These are phyloP conservation scores for Sitta carolinensis DNA, from an alignment of 2,797 vertebrate genomes.

Conservation along the genomic window DNA sequence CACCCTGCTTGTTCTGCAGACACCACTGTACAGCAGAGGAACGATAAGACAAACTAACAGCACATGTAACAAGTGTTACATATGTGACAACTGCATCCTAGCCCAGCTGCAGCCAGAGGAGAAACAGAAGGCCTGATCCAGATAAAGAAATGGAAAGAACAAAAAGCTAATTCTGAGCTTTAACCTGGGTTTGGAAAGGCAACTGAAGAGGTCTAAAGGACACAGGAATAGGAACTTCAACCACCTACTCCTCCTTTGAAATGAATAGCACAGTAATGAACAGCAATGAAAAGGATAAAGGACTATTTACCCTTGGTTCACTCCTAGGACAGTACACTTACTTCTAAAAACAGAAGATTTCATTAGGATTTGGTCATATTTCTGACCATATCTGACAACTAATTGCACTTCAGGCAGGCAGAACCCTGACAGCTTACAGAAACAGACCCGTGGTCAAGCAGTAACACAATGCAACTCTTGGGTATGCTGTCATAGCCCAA, in stretches of 20 bases:
- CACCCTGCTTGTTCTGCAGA: accelerated
- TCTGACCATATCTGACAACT: neutral
- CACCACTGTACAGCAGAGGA: neutral
- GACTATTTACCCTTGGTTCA: neutral
- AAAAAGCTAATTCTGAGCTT: neutral
- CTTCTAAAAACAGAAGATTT: neutral
- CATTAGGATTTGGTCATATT: neutral
- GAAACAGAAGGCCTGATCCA: neutral
- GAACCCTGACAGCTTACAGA: accelerated
- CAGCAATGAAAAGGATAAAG: neutral
- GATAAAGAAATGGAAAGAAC: neutral
- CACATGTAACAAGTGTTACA: neutral
- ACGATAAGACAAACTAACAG: neutral
- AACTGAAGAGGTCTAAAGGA: neutral
- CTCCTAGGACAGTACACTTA: neutral
- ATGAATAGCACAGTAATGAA: neutral
- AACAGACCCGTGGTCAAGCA: accelerated
- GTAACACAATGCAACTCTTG: neutral
- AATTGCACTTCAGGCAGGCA: neutral
- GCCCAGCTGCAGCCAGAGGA: neutral
- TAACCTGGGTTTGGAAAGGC: neutral
- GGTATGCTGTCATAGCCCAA: accelerated
- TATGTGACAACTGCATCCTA: neutral
- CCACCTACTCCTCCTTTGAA: neutral
- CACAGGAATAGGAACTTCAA: neutral